These are phyloP conservation scores for Apaloderma vittatum DNA, from an alignment of 2,113 vertebrate genomes.

Conservation along the genomic window DNA sequence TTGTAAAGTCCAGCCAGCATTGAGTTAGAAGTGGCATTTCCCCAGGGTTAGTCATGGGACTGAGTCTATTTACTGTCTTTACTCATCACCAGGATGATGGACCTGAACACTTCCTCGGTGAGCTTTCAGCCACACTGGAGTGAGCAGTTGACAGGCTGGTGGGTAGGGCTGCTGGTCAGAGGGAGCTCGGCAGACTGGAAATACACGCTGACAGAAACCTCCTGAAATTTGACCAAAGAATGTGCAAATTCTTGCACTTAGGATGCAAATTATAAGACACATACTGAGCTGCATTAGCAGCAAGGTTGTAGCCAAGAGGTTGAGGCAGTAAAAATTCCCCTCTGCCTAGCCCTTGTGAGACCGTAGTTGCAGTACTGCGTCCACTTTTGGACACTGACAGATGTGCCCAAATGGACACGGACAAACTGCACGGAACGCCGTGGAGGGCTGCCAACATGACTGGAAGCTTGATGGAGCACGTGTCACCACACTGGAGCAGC, in stretches of 20 bases:
- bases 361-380: not conserved
- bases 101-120: not conserved
- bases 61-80: not conserved
- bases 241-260: not conserved
- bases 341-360: not conserved
- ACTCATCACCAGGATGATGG: not conserved
- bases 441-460: not conserved
- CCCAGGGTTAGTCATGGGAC: not conserved
- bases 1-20: not conserved
- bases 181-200: not conserved
- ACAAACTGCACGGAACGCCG: not conserved
- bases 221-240: not conserved
- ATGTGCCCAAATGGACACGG: not conserved
- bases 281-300: not conserved
- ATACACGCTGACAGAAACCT: not conserved
- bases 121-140: not conserved
- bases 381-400: not conserved
- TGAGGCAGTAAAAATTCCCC: not conserved
- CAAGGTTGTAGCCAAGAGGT: not conserved
- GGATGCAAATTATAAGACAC: not conserved
- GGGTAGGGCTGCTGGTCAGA: not conserved
- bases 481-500: not conserved
- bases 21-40: accelerated
- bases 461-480: not conserved
- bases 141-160: not conserved